Conservation (phyloP, 2,888 invertebrate species). For the Drosophila testacea region DNA sequence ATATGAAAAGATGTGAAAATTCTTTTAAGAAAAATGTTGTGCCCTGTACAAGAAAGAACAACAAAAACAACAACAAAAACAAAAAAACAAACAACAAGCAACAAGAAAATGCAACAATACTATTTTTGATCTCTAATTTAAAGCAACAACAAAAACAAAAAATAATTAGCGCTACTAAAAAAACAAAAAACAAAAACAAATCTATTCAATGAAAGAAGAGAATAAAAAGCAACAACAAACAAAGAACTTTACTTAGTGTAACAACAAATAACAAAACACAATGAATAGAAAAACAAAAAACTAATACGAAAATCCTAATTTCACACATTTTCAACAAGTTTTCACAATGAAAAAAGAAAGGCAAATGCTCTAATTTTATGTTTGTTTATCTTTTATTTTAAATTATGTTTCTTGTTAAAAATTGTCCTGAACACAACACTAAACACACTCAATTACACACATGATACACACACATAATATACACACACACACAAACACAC, state of each 20-base stretch:
- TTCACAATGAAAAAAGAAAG: slow-evolving; percentile 16
- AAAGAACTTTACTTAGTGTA: slow-evolving; percentile 50
- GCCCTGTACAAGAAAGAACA: slow-evolving; percentile 8
- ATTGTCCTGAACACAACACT: slow-evolving; percentile 37
- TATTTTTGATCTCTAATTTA: slow-evolving; percentile 77
- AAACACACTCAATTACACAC: slow-evolving; percentile 29
- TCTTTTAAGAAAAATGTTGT: slow-evolving; percentile 11
- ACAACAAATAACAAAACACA: slow-evolving; percentile 5
- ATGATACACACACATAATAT: slow-evolving; percentile 18
- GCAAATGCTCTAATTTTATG: slow-evolving; percentile 44
- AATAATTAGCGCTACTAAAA: slow-evolving; percentile 70
- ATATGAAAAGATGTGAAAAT: slow-evolving; percentile 1
- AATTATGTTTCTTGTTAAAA: slow-evolving; percentile 65
- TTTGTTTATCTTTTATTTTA: slow-evolving; percentile 25
- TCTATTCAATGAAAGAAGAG: slow-evolving; percentile 34
- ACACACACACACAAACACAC: slow-evolving; percentile 22
- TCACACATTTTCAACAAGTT: slow-evolving; percentile 49
- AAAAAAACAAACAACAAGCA: slow-evolving; percentile 29
- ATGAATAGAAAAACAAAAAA: background rate
- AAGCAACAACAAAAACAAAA: slow-evolving; percentile 47
- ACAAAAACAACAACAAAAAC: slow-evolving; percentile 6
- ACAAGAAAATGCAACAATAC: slow-evolving; percentile 70
- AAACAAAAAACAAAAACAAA: slow-evolving; percentile 45
- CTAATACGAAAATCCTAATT: slow-evolving; percentile 10
- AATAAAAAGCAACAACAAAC: slow-evolving; percentile 13